Evolutionary conservation across 2,797 vertebrate species (phyloP), one percentile per base, ranked within the genome.

Genomic region (Channallabes apus): DNA sequence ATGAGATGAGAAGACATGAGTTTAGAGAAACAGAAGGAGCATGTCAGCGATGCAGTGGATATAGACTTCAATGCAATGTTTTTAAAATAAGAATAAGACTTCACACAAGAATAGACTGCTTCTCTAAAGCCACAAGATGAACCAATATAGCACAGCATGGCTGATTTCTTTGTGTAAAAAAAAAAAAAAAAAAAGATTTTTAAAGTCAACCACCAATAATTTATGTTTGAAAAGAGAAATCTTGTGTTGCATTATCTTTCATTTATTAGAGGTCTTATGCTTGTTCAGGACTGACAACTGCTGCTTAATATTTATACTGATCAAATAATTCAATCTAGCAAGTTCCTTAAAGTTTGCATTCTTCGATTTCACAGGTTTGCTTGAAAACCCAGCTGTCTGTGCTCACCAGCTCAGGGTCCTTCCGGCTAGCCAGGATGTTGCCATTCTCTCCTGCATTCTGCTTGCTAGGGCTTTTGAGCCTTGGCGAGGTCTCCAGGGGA

Each of bases 361-460:
- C 20, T 9, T 24, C 38, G 29, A 79, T 79, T 29, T 62, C 35
- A 41, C 22, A 41, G 20, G 6, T 61, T 32, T 24, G 12, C 22
- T 11, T 46, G 3, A 78, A n/a, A 22, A 22, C 46, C 29, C 15
- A 69, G 56, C n/a, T 78, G 27, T 46, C 20, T 20, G 59, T 54
- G 85, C 94, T 91, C 94, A 99, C 98, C 97, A 99, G 91, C 85
- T 99, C 98, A 0, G 98, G 98, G 90, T 99, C 98, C 92, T 98
- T 99, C 79, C 98, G 97, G 80, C 98, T 98, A 77, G 98, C 97
- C 94, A 99, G 91, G 93, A 99, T 98, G 94, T 99, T 99, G 83
- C 98, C 98, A 0, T 99, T 99, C 88, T 99, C 98, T 7, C 95
- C 97, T 0, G 95, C 88, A 12, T 94, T 94, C 92, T 98, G 98